Percentiles rank a stretch among this genome's conserved stretches.
phyloP scores from a whole-genome alignment of 2,797 vertebrate species.

The Thunnus albacares region DNA sequence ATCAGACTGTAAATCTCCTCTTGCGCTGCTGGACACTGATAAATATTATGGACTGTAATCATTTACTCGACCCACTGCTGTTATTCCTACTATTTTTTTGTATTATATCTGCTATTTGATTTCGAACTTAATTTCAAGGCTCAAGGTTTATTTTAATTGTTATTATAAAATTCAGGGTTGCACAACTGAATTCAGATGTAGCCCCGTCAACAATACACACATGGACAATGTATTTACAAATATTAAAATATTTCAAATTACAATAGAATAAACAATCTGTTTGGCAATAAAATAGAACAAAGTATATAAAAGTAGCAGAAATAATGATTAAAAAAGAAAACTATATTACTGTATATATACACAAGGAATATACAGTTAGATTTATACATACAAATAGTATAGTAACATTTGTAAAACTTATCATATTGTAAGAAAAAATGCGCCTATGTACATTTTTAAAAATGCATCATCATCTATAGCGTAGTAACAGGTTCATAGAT shows the following conservation, averaged over 20 bases:
- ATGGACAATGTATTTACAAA: too few relatives aligned
- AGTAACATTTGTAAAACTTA: too few relatives aligned
- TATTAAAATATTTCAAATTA: neutral
- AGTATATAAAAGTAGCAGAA: neutral
- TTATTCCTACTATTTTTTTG: neutral
- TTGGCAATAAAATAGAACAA: neutral
- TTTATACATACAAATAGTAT: too few relatives aligned
- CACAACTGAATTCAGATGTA: neutral
- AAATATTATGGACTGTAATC: neutral
- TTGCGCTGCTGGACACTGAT: neutral
- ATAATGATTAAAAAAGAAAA: neutral
- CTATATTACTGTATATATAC: neutral
- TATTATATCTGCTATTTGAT: neutral
- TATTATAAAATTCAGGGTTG: too few relatives aligned
- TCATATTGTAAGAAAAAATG: too few relatives aligned
- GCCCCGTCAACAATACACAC: neutral
- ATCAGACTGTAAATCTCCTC: neutral
- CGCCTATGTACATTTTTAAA: too few relatives aligned
- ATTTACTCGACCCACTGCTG: neutral
- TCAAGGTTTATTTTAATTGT: too few relatives aligned
- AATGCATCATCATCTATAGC: neutral
- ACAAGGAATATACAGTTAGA: too few relatives aligned
- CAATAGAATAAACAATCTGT: neutral
- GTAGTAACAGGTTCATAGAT: neutral
- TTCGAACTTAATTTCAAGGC: too few relatives aligned